Conservation (phyloP, 23 tunicate species). For the Halocynthia roretzi region DNA sequence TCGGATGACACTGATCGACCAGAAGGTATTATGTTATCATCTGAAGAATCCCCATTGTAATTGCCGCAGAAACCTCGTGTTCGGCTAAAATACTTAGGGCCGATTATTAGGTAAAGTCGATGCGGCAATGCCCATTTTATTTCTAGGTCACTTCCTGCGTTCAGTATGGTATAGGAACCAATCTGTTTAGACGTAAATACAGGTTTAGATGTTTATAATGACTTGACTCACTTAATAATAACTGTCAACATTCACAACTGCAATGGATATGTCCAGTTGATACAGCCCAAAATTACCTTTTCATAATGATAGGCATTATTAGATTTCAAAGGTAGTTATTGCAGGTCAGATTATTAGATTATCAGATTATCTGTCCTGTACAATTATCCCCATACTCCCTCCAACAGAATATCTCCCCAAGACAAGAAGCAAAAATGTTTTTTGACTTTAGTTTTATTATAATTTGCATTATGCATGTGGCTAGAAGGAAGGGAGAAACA, state of each 20-base stretch:
- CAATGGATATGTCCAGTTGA: background rate
- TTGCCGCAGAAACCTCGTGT: conserved; percentile 90
- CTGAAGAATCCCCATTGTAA: conserved; percentile 48
- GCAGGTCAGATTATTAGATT: too few relatives aligned
- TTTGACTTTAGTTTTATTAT: too few relatives aligned
- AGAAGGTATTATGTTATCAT: conserved; percentile 46
- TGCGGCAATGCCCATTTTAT: conserved; percentile 88
- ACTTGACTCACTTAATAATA: background rate
- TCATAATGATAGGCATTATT: background rate
- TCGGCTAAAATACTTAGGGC: conserved; percentile 58
- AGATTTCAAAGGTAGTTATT: too few relatives aligned
- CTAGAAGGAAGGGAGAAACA: too few relatives aligned
- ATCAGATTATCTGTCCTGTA: too few relatives aligned
- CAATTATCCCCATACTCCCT: too few relatives aligned
- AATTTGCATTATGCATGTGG: too few relatives aligned
- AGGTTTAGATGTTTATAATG: background rate
- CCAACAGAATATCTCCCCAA: too few relatives aligned
- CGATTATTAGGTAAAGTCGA: conserved; percentile 69
- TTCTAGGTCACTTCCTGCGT: conserved; percentile 47
- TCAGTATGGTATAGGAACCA: conserved; percentile 57
- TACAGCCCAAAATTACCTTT: conserved; percentile 3
- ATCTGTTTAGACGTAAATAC: conserved; percentile 27
- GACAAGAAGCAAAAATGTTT: too few relatives aligned
- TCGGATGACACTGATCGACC: conserved; percentile 39
- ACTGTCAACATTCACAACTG: background rate